These are phyloP conservation scores for Xenops minutus DNA, from an alignment of 2,797 vertebrate genomes.

Conservation along the genomic window DNA sequence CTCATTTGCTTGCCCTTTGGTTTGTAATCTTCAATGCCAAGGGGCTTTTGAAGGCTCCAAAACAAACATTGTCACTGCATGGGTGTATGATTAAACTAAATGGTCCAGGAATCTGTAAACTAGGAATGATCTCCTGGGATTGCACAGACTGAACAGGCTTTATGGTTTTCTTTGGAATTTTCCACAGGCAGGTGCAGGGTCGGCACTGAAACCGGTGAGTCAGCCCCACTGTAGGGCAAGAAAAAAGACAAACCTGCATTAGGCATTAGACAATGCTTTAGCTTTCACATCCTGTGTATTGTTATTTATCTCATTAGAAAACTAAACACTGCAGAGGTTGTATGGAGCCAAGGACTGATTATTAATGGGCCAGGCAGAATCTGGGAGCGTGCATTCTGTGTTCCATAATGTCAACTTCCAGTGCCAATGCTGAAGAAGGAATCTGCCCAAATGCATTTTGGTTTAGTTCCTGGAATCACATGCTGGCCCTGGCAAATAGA, in stretches of 20 bases:
- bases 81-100: background rate
- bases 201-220: background rate
- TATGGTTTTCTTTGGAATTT: background rate
- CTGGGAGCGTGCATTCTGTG: rapidly evolving
- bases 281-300: background rate
- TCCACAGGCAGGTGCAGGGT: background rate
- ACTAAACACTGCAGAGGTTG: background rate
- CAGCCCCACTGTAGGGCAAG: background rate
- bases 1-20: background rate
- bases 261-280: background rate
- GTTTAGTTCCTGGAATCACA: background rate
- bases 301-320: background rate
- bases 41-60: background rate
- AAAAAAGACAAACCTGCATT: background rate
- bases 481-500: background rate
- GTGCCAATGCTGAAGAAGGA: background rate
- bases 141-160: background rate
- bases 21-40: background rate
- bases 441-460: background rate
- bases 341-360: background rate
- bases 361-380: background rate
- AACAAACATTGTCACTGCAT: background rate
- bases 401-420: background rate
- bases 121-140: background rate
- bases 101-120: background rate